Conservation (phyloP, 2,113 vertebrate species). For the Procapra przewalskii region DNA sequence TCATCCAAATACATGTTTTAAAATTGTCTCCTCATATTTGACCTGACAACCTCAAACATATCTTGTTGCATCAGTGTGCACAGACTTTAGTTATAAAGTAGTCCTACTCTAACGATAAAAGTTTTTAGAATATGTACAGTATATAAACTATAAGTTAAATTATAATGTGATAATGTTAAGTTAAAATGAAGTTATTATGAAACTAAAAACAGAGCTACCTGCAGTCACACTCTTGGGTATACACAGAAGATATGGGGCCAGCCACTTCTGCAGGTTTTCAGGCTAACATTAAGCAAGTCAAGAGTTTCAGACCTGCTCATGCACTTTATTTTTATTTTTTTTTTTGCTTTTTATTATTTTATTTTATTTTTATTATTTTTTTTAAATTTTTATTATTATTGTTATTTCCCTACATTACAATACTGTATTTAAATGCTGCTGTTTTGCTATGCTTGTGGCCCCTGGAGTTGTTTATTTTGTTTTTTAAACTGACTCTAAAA, state of each 20-base stretch:
- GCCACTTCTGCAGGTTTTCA: neutral
- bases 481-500: neutral
- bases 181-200: neutral
- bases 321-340: no score
- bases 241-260: fast-evolving
- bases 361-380: no score
- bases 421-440: neutral
- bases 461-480: neutral
- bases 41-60: neutral
- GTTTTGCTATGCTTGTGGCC: neutral
- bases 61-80: neutral
- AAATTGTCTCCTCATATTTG: neutral
- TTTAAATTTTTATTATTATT: no score
- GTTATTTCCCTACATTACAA: no score
- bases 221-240: neutral
- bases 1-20: neutral
- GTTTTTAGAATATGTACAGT: neutral
- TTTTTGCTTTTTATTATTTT: no score
- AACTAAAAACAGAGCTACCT: neutral
- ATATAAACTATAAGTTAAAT: neutral
- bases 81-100: neutral
- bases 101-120: neutral
- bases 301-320: neutral
- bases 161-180: neutral
- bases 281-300: neutral